These are phyloP conservation scores for Leptinotarsa texana DNA, from an alignment of 1,140 invertebrate genomes.

Conservation along the genomic window DNA sequence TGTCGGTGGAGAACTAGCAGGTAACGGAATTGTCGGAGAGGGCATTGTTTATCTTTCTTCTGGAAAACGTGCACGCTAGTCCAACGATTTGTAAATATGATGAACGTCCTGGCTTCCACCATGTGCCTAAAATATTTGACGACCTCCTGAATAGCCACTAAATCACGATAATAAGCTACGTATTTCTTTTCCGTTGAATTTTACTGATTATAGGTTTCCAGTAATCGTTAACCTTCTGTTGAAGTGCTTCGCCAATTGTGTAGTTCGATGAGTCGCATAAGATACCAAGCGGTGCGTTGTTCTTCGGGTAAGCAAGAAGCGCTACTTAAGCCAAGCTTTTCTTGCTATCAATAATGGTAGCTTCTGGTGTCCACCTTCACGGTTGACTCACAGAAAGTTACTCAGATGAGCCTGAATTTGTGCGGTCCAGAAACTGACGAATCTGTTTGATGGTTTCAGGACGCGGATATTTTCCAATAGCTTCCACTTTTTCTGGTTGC, in stretches of 20 bases:
- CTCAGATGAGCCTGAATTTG: constrained; percentile 38
- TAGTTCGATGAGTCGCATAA: constrained; percentile 45
- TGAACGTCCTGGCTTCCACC: constrained; percentile 46
- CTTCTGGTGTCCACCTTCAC: constrained; percentile 43
- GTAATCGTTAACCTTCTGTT: constrained; percentile 42
- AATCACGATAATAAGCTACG: constrained; percentile 53
- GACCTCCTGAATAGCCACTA: constrained; percentile 19
- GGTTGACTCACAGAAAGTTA: constrained; percentile 30
- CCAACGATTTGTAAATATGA: constrained; percentile 39
- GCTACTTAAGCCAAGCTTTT: constrained; percentile 46
- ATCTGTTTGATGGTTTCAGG: constrained; percentile 36
- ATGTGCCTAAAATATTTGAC: constrained; percentile 32
- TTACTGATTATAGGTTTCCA: constrained; percentile 54
- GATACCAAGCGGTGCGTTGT: constrained; percentile 33
- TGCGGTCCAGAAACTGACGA: constrained; percentile 37
- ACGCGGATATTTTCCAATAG: constrained; percentile 35
- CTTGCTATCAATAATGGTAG: constrained; percentile 55
- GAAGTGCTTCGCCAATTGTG: constrained; percentile 44
- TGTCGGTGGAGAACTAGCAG: constrained; percentile 52
- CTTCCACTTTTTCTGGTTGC: constrained; percentile 45
- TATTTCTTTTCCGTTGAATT: constrained; percentile 45
- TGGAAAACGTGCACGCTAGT: constrained; percentile 31
- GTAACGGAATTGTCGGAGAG: constrained; percentile 18
- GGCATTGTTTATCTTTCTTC: constrained; percentile 38
- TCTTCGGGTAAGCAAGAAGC: constrained; percentile 42